Evolutionary conservation across 1,140 invertebrate genomes (phyloP), one percentile per base, ranked within the genome.

Genomic region (Bombus picipes): DNA sequence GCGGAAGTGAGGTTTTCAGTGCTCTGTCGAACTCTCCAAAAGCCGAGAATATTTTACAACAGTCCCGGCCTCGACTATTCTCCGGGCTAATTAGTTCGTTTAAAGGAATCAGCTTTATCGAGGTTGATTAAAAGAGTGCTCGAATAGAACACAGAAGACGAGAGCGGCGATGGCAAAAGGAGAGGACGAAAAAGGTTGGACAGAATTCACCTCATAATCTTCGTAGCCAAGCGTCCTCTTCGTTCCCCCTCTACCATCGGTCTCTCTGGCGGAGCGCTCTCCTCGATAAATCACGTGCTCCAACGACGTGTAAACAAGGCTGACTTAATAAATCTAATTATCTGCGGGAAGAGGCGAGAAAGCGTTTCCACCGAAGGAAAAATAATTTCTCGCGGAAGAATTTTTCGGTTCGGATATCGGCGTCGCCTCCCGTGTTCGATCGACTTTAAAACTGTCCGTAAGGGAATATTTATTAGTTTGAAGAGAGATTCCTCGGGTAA

Each of bases 301-400:
- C 68, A 88, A 83, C 79, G 43, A 73, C 87, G 87, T 92, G 91
- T 92, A 92, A 92, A 92, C 91, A 92, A 76, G 82, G 73, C 77
- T 65, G 83, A 92, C 89, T 92, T 92, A 92, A 92, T 92, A 92
- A 92, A 92, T 92, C 91, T 92, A 92, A 92, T 92, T 92, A 92
- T 87, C 83, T 62, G 75, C 62, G 73, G 75, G 89, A 59, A 73
- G 59, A 25, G 76, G 70, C 66, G 47, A 62, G 34, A 32, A 81
- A 22, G 22, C 34, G 47, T 34, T n/a, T 22, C 62, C 70, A 22
- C 13, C 59, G 34, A 59, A 39, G 87, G 32, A 90, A 88, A 91
- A 91, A 89, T 80, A 91, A 91, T 91, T 91, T 91, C 89, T 88
- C 86, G 83, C 39, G 39, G 75, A 41, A 72, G 71, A 73, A 81